Conservation (phyloP, 2,797 vertebrate genomes). For the Lagocephalus sceleratus region DNA sequence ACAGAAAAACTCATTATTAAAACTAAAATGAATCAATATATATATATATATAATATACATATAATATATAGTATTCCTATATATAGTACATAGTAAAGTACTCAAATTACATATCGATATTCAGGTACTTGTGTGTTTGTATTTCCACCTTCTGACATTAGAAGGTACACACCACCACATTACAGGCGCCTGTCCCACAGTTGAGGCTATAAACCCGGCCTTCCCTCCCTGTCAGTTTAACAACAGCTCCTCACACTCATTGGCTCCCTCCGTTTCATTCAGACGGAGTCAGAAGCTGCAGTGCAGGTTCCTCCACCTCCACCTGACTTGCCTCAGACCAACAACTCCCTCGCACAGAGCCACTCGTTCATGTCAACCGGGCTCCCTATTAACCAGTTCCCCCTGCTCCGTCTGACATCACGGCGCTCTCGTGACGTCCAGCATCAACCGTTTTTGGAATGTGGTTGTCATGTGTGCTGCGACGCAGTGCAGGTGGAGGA, state of each 20-base stretch:
- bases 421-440: neutral
- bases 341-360: constrained; percentile 31
- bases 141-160: too few species aligned
- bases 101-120: too few species aligned
- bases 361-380: neutral
- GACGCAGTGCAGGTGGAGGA: neutral
- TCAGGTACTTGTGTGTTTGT: too few species aligned
- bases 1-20: neutral
- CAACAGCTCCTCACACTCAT: neutral
- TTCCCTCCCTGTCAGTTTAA: too few species aligned
- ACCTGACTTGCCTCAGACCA: constrained; percentile 27
- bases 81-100: too few species aligned
- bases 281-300: constrained; percentile 30
- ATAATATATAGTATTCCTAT: too few species aligned
- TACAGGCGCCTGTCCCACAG: too few species aligned
- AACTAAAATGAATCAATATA: too few species aligned
- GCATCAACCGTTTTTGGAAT: constrained; percentile 2
- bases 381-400: neutral
- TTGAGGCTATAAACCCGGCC: too few species aligned
- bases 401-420: constrained; percentile 9
- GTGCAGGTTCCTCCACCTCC: constrained; percentile 64
- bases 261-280: constrained; percentile 6
- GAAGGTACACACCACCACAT: too few species aligned
- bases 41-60: too few species aligned
- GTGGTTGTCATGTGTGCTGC: neutral